These are phyloP conservation scores for Seladonia tumulorum DNA, from an alignment of 2,888 invertebrate genomes.

Conservation along the genomic window DNA sequence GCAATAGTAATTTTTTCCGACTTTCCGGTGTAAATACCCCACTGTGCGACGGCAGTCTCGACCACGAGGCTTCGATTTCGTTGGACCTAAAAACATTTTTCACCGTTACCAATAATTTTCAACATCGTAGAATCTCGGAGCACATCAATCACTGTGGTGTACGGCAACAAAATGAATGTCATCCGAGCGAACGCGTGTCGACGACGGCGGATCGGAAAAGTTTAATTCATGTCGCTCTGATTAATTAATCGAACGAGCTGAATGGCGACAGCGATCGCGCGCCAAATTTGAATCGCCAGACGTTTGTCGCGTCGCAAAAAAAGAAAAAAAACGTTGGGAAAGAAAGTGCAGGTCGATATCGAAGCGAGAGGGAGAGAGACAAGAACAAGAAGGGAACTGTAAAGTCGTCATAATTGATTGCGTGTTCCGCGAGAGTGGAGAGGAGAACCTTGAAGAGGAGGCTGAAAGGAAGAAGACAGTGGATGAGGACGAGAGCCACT, in stretches of 20 bases:
- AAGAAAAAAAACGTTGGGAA: not conserved
- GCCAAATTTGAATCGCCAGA: slow-evolving; percentile 30
- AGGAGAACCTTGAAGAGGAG: slow-evolving; percentile 46
- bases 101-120: not conserved
- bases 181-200: no score
- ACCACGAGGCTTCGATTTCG: not conserved
- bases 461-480: slow-evolving; percentile 48
- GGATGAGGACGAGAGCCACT: slow-evolving; percentile 47
- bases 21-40: no score
- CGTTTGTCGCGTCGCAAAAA: not conserved
- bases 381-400: slow-evolving; percentile 54
- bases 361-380: not conserved
- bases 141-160: not conserved
- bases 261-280: not conserved
- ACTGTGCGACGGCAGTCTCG: no score
- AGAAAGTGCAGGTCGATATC: slow-evolving; percentile 13
- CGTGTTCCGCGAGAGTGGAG: slow-evolving; percentile 51
- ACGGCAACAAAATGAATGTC: not conserved
- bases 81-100: not conserved
- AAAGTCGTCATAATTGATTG: slow-evolving; percentile 69
- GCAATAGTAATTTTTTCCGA: no score
- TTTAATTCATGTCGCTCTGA: not conserved
- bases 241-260: not conserved
- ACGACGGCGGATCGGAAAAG: not conserved
- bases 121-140: rapidly evolving